Evolutionary conservation across 2,113 vertebrate genomes (phyloP), one percentile per base, ranked within the genome.

Genomic region (Artemisiospiza belli): DNA sequence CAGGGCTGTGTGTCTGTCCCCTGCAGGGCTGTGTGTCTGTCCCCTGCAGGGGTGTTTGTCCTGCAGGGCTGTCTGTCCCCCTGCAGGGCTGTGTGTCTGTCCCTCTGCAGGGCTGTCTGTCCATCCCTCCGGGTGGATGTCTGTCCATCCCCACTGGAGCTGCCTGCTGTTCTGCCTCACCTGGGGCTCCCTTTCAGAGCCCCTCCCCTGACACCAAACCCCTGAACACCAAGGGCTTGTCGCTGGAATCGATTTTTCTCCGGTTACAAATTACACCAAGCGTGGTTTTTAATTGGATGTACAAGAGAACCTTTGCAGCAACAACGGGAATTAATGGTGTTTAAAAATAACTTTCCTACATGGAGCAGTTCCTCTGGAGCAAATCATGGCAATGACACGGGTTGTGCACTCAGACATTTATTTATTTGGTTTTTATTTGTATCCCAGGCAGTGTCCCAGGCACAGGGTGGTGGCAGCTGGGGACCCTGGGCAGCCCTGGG

Each of bases 241-340:
- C 31, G 0, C 61, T 15, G 33, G 18, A 70, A 95, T 95, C 44
- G 83, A 95, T 83, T 88, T 83, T 69, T 83, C 55, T 16, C 41
- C 62, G 49, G 76, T 87, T 91, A 84, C 55, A 95, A 95, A 95
- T 92, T 39, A 78, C 93, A 87, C 47, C 21, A 84, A 94, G 68
- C 74, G 2, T 10, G 74, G 14, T 1, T 92, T 93, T 92, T 95
- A 95, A 96, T 96, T 96, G 81, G 81, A 82, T 84, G 84, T 78
- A 80, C 92, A 41, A 72, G 61, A 89, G 61, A 82, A 92, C 66
- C 57, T 84, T 81, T 67, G 74, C 84, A 72, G 10, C 54, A 23
- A 62, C 12, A 28, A 43, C 83, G 9, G 52, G 93, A 92, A 91
- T 62, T 87, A 95, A 94, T 51, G 11, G 69, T 17, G 68, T 58